Base-by-base conservation (phyloP, 92 coral and sea anemone species). In the Montipora capitata region DNA sequence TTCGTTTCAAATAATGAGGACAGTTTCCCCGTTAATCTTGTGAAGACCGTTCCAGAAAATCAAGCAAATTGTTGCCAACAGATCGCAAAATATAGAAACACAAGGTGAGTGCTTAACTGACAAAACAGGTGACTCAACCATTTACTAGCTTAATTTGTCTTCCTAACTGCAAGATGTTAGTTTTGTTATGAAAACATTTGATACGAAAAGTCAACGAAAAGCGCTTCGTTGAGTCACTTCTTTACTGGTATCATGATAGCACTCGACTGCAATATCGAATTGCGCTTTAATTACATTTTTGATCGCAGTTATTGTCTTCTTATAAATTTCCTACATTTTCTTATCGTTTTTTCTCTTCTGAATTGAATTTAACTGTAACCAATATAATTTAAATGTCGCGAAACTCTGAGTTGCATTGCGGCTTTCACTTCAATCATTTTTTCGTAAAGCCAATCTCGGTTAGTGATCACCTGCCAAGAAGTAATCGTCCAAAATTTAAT, bases 151-250 rank as follows among this genome's bases (percentile, higher is more conserved):
- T 56, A 4, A 10, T 65, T 45, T 63, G 15, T 5, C 48, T 48
- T 45, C 11, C 74, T 27, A 20, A 2, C 10, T 14, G 16, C 7
- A 48, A 12, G 35, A 14, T 79, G 74, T 79, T 43, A 10, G 42
- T 79, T 64, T 64, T 41, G 45, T 45, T 65, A 27, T 66, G 84
- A 45, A 79, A 79, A 27, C 74, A 64, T 79, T 79, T 79, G 35
- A 14, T 7, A 18, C 27, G 48, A 77, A n/a, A 44, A 12, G 52
- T 69, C 18, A 40, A 40, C 43, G 15, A 39, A 51, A 2, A 12
- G 74, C 52, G 52, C 20, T 11, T 13, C 51, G 49, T 40, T 4
- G 41, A 40, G 51, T 40, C 39, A 12, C 51, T 18, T 4, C 35
- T 20, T 67, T 40, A 27, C 8, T 11, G 2, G 20, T 8, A 17